Evolutionary conservation across 2,888 invertebrate species (phyloP).

Genomic region (Cylloceria caligata): DNA sequence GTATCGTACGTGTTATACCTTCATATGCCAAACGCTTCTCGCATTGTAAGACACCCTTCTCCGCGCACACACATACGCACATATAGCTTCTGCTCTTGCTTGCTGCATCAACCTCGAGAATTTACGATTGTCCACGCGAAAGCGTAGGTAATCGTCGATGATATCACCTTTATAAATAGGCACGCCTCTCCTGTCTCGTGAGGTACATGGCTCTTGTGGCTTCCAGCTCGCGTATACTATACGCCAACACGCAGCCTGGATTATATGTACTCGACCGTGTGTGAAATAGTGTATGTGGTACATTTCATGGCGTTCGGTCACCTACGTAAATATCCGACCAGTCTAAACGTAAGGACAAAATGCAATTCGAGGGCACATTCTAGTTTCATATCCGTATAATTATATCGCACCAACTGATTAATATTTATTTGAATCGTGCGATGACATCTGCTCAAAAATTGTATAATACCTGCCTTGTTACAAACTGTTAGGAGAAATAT

Average conservation of each 20-base stretch:
- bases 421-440: not conserved
- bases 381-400: conserved; percentile 1
- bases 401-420: not conserved
- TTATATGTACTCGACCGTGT: conserved; percentile 40
- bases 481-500: too few relatives aligned
- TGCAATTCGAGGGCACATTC: conserved; percentile 20
- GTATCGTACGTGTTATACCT: conserved; percentile 18
- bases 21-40: conserved; percentile 14
- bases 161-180: conserved; percentile 84
- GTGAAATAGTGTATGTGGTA: conserved; percentile 19
- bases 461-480: too few relatives aligned
- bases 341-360: conserved; percentile 12
- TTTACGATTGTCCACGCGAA: conserved; percentile 82
- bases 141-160: conserved; percentile 84
- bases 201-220: conserved; percentile 58
- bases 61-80: conserved; percentile 18
- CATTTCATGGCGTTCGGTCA: conserved; percentile 41
- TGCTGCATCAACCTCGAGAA: conserved; percentile 70
- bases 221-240: conserved; percentile 67
- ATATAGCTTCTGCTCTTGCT: conserved; percentile 32
- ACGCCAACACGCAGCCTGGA: conserved; percentile 66
- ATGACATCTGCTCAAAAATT: too few relatives aligned
- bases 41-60: conserved; percentile 52
- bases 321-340: conserved; percentile 52
- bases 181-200: conserved; percentile 77